phyloP scores from a whole-genome alignment of 2,113 vertebrate species.

The Prionailurus bengalensis region DNA sequence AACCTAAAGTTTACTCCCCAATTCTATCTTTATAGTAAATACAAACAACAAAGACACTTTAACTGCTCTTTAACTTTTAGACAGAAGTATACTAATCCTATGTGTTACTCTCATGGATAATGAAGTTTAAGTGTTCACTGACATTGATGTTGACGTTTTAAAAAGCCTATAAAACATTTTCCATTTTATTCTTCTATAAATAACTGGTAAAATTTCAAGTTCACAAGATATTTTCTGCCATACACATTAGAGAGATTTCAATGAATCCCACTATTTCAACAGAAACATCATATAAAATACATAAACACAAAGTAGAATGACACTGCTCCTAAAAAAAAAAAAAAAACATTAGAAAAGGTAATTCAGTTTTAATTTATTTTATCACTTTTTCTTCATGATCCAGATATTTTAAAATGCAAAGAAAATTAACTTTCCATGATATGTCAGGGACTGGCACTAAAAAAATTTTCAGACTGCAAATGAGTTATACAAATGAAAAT shows the following conservation, averaged over 20 bases:
- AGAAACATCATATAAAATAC: conserved; percentile 70
- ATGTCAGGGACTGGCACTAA: conserved; percentile 78
- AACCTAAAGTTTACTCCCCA: conserved; percentile 33
- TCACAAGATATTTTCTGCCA: conserved; percentile 57
- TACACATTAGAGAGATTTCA: conserved; percentile 24
- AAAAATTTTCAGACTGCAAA: conserved; percentile 81
- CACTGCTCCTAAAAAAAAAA: conserved; percentile 76
- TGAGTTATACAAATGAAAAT: conserved; percentile 85
- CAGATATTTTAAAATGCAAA: conserved; percentile 84
- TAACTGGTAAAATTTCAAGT: conserved; percentile 69
- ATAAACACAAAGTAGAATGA: conserved; percentile 57
- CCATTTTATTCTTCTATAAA: conserved; percentile 74
- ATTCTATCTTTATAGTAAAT: conserved; percentile 50
- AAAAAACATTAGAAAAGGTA: conserved; percentile 85
- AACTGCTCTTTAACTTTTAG: conserved; percentile 42
- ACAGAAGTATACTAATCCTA: conserved; percentile 40
- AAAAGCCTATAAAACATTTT: conserved; percentile 58
- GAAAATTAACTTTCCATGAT: conserved; percentile 83
- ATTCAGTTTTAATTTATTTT: conserved; percentile 88
- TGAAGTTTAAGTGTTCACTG: conserved; percentile 33
- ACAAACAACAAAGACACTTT: conserved; percentile 42
- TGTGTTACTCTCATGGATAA: conserved; percentile 18
- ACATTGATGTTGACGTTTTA: conserved; percentile 1
- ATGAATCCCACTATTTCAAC: conserved; percentile 46
- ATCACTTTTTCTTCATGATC: conserved; percentile 87